Evolutionary conservation across 2,797 vertebrate species (phyloP).

Genomic region (Alfaro cultratus): DNA sequence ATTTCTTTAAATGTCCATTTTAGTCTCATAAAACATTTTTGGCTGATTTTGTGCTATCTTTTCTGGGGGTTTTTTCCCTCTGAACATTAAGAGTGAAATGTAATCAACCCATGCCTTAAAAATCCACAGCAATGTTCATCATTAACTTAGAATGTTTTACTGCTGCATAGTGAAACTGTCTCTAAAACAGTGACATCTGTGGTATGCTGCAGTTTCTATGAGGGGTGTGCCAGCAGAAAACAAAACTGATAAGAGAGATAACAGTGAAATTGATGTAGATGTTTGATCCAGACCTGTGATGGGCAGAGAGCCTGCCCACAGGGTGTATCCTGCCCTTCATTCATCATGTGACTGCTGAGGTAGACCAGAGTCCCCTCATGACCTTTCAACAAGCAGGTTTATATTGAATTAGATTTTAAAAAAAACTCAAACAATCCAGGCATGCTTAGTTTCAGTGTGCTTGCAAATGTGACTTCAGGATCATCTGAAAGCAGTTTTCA

Average conservation of each 20-base stretch:
- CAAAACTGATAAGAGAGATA: constrained; percentile 63
- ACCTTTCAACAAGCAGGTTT: neutral
- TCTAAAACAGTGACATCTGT: constrained; percentile 34
- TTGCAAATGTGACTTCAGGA: neutral
- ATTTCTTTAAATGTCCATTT: neutral
- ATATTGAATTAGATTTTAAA: neutral
- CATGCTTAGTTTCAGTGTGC: neutral
- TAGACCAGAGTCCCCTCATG: neutral
- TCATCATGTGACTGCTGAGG: neutral
- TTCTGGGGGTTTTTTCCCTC: neutral
- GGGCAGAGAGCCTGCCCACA: neutral
- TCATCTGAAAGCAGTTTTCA: constrained; percentile 1
- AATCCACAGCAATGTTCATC: neutral
- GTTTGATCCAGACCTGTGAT: constrained; percentile 44
- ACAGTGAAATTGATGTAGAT: constrained; percentile 13
- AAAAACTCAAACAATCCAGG: constrained; percentile 2
- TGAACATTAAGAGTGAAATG: neutral
- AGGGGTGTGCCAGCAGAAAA: constrained; percentile 59
- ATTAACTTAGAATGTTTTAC: constrained; percentile 1
- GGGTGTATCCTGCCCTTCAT: neutral
- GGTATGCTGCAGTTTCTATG: constrained; percentile 58
- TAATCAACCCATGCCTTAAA: neutral
- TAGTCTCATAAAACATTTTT: neutral
- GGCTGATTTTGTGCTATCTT: neutral
- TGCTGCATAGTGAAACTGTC: constrained; percentile 2